Evolutionary conservation across 2,888 invertebrate genomes (phyloP).

Genomic region (Punctoribates punctum): DNA sequence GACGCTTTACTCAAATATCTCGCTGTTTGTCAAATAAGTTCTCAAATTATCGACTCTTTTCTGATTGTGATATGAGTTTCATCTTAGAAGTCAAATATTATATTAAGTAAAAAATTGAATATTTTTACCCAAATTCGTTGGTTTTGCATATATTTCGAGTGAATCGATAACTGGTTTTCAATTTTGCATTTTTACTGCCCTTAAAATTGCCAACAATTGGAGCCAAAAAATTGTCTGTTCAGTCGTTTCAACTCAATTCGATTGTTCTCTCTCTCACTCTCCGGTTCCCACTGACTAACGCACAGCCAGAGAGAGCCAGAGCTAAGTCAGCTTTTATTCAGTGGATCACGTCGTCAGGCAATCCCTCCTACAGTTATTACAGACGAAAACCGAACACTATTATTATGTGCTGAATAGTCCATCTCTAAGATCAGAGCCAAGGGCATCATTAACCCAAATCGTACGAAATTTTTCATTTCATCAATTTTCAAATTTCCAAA

Average conservation of each 20-base stretch:
- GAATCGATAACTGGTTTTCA: constrained; percentile 6
- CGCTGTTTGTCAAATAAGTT: background rate
- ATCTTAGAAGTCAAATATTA: too few relatives aligned
- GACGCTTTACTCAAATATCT: background rate
- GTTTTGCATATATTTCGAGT: background rate
- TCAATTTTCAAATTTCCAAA: too few relatives aligned
- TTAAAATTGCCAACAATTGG: background rate
- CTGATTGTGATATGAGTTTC: too few relatives aligned
- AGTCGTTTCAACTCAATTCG: constrained; percentile 11
- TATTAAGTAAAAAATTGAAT: too few relatives aligned
- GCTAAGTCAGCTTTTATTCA: constrained; percentile 18
- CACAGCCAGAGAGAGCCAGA: too few relatives aligned
- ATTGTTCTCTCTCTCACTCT: constrained; percentile 11
- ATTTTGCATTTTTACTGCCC: background rate
- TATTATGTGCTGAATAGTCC: constrained; percentile 24
- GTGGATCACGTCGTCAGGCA: constrained; percentile 21
- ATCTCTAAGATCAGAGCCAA: background rate
- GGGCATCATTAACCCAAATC: too few relatives aligned
- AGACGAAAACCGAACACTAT: constrained; percentile 27
- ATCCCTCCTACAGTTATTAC: constrained; percentile 35
- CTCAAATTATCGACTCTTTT: background rate
- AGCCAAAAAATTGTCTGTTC: constrained; percentile 21
- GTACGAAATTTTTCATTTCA: too few relatives aligned
- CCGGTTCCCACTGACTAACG: background rate
- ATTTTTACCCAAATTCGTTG: too few relatives aligned